A percentile compares a stretch with the other conserved stretches of the same genome.
phyloP scores from a whole-genome alignment of 2,797 vertebrate genomes.

The Acipenser oxyrinchus region DNA sequence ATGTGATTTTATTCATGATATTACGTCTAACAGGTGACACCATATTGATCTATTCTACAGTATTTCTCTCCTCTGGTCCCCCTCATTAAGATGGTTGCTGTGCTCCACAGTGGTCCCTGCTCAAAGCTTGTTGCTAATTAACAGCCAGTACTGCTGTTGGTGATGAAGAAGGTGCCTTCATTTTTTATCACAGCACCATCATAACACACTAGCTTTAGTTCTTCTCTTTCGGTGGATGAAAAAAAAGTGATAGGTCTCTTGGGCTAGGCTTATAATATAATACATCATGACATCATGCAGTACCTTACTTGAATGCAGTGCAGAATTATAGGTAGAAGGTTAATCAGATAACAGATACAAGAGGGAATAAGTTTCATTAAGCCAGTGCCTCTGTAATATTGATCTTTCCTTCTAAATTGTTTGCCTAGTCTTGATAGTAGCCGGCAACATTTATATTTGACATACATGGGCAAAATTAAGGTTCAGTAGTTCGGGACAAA shows the following conservation, averaged over 20 bases:
- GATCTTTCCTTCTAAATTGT: neutral
- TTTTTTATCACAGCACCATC: neutral
- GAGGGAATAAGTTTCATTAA: slow-evolving; percentile 1
- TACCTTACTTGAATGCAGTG: slow-evolving; percentile 1
- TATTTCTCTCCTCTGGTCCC: neutral
- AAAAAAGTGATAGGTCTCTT: slow-evolving; percentile 4
- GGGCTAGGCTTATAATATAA: neutral
- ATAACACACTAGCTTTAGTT: slow-evolving; percentile 1
- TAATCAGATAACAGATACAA: slow-evolving; percentile 7
- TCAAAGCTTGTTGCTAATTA: neutral
- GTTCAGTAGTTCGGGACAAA: too few relatives aligned
- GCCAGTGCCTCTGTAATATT: slow-evolving; percentile 1
- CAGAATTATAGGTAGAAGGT: neutral
- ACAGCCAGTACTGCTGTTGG: slow-evolving; percentile 3
- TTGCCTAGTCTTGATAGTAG: too few relatives aligned
- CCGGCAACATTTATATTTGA: too few relatives aligned
- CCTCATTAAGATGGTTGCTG: neutral
- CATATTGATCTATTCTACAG: neutral
- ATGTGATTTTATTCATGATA: neutral
- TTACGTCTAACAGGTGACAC: neutral
- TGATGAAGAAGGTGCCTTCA: slow-evolving; percentile 2
- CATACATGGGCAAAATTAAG: too few relatives aligned
- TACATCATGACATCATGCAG: slow-evolving; percentile 12
- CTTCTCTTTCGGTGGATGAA: neutral
- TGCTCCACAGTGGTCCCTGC: neutral